Evolutionary conservation across 2,797 vertebrate species (phyloP).

Genomic region (Amniataba percoides): DNA sequence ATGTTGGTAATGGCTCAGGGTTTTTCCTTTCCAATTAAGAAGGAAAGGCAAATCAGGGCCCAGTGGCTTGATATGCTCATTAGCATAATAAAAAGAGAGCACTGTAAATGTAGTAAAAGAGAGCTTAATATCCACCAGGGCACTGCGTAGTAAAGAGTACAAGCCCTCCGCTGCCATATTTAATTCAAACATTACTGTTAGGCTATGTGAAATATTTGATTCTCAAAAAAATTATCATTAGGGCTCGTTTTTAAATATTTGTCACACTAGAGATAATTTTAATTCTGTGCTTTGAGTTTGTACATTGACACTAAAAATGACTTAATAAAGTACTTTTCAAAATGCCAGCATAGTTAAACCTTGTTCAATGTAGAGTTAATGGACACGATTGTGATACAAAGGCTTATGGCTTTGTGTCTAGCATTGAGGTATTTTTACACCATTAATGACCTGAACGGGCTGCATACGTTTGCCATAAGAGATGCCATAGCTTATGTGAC

Average conservation of each 20-base stretch:
- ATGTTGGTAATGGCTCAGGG: slow-evolving; percentile 58
- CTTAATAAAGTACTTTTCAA: neutral
- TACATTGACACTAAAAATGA: neutral
- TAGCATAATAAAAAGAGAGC: slow-evolving; percentile 72
- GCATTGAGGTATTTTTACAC: neutral
- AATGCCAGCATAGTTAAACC: neutral
- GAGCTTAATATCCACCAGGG: slow-evolving; percentile 71
- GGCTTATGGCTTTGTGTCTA: neutral
- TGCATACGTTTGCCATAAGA: neutral
- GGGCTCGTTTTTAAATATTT: slow-evolving; percentile 31
- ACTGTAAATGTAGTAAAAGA: slow-evolving; percentile 61
- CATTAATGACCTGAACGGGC: neutral
- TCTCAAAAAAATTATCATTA: slow-evolving; percentile 22
- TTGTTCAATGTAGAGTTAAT: neutral
- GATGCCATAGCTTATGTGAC: neutral
- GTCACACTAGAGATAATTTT: neutral
- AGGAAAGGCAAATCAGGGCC: slow-evolving; percentile 57
- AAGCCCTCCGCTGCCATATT: slow-evolving; percentile 57
- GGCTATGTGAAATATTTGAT: slow-evolving; percentile 33
- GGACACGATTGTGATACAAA: neutral
- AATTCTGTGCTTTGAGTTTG: neutral
- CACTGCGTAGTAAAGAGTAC: slow-evolving; percentile 46
- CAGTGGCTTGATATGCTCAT: slow-evolving; percentile 64
- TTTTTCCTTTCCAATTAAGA: slow-evolving; percentile 71
- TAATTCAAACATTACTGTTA: slow-evolving; percentile 53